These are phyloP conservation scores for Herpailurus yagouaroundi DNA, from an alignment of 2,113 vertebrate genomes.

Conservation along the genomic window DNA sequence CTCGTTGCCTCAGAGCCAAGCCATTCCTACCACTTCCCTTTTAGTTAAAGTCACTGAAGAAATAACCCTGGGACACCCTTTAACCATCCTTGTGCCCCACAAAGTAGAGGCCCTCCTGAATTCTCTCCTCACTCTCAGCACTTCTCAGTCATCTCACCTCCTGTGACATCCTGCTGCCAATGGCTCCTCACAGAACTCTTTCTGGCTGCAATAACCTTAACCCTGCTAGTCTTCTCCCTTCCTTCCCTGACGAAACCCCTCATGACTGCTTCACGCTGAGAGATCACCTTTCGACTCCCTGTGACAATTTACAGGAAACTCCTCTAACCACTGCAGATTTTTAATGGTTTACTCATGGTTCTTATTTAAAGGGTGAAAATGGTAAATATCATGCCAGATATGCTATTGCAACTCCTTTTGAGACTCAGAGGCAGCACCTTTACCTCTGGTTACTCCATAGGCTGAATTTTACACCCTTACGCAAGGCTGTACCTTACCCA, in stretches of 20 bases:
- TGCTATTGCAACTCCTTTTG: neutral
- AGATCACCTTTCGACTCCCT: neutral
- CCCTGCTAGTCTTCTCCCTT: neutral
- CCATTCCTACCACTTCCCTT: neutral
- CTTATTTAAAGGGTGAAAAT: neutral
- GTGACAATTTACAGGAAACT: neutral
- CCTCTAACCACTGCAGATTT: neutral
- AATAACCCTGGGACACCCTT: neutral
- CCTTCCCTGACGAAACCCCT: neutral
- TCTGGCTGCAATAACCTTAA: neutral
- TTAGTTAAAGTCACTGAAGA: neutral
- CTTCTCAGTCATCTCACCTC: neutral
- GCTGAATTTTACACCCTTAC: neutral
- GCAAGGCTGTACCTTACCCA: too few species aligned
- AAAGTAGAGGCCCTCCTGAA: neutral
- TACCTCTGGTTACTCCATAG: neutral
- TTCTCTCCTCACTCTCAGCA: neutral
- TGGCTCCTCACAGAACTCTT: neutral
- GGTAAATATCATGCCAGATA: neutral
- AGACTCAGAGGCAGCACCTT: neutral
- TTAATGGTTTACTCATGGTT: neutral
- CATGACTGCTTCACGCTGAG: neutral
- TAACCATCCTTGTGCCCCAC: neutral
- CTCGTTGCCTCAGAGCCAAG: neutral
- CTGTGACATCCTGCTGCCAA: neutral